phyloP scores from a whole-genome alignment of 1,140 invertebrate genomes.

The Heliconius hermathena region DNA sequence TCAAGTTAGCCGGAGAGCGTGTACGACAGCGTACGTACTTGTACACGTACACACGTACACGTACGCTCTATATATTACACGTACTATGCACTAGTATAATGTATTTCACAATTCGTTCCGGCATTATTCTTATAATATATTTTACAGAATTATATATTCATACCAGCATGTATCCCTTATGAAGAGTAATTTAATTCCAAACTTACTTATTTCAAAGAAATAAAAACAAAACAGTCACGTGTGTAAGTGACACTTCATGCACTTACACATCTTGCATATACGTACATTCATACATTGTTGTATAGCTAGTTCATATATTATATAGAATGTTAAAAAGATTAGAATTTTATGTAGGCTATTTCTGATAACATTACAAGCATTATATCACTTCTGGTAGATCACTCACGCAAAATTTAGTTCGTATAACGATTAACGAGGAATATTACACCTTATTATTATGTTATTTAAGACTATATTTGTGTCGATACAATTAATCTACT shows the following conservation, averaged over 20 bases:
- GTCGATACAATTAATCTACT: neutral
- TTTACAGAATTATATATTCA: too few relatives aligned
- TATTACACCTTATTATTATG: neutral
- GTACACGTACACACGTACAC: neutral
- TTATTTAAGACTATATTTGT: neutral
- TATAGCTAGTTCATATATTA: too few relatives aligned
- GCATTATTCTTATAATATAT: neutral
- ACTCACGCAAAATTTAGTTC: neutral
- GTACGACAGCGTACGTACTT: neutral
- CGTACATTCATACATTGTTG: too few relatives aligned
- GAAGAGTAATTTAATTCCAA: too few relatives aligned
- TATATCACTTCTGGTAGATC: neutral
- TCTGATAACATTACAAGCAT: neutral
- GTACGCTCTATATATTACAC: neutral
- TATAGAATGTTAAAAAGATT: neutral
- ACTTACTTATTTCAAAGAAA: neutral
- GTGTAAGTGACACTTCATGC: too few relatives aligned
- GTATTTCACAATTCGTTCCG: neutral
- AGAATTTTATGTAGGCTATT: neutral
- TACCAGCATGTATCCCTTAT: too few relatives aligned
- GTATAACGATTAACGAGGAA: neutral
- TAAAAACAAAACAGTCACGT: too few relatives aligned
- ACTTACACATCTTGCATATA: too few relatives aligned
- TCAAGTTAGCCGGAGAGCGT: neutral
- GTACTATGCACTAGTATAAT: neutral